These are phyloP conservation scores for Polyommatus iphigenia DNA, from an alignment of 2,888 invertebrate species.

Conservation along the genomic window DNA sequence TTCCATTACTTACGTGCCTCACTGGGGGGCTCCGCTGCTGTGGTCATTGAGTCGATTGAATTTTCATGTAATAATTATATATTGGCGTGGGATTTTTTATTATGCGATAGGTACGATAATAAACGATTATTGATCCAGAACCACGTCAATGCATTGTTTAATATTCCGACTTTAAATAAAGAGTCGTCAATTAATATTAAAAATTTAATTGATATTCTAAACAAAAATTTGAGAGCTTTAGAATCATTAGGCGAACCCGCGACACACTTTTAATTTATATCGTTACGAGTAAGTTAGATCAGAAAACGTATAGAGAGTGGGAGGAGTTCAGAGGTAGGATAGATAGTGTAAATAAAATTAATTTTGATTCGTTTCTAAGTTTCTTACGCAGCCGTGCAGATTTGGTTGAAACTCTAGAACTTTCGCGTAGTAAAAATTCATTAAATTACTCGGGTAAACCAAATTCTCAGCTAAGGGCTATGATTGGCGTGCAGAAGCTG, in stretches of 20 bases:
- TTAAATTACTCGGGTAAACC: neutral
- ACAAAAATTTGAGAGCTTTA: neutral
- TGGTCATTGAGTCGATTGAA: too few species aligned
- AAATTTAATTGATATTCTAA: too few species aligned
- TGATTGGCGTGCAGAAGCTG: neutral
- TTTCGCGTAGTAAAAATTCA: neutral
- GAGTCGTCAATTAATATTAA: too few species aligned
- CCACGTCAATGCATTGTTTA: too few species aligned
- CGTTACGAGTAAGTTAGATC: neutral
- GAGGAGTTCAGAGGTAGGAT: neutral
- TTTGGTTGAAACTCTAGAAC: neutral
- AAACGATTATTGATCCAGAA: too few species aligned
- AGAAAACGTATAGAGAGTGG: constrained; percentile 5
- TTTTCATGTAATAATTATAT: too few species aligned
- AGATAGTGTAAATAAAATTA: neutral
- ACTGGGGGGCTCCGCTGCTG: too few species aligned
- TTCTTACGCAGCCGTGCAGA: neutral
- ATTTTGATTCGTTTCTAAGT: neutral
- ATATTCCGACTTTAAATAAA: too few species aligned
- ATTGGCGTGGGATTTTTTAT: too few species aligned
- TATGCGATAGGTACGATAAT: too few species aligned
- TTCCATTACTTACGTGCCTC: too few species aligned
- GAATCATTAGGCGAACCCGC: neutral
- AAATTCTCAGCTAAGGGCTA: neutral
- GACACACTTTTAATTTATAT: neutral